phyloP scores from a whole-genome alignment of 2,113 vertebrate genomes.

The Bos javanicus region DNA sequence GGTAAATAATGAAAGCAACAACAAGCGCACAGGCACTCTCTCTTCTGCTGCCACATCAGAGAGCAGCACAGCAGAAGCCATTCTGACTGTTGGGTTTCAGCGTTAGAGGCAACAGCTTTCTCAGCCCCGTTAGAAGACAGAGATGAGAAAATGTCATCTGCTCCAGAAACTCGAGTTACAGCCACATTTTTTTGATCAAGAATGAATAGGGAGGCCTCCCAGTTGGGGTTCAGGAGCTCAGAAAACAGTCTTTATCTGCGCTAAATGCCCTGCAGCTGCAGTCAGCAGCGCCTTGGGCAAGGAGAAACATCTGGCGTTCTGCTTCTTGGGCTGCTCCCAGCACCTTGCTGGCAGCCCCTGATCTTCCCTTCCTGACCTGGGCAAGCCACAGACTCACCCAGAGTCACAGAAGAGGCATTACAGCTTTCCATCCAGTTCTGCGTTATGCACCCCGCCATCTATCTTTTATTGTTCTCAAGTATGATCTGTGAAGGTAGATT shows the following conservation, averaged over 20 bases:
- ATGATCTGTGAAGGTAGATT: not conserved
- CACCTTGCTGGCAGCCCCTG: too few species aligned
- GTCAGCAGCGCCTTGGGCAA: not conserved
- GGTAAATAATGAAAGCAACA: not conserved
- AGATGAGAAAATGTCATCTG: not conserved
- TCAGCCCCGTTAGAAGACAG: not conserved
- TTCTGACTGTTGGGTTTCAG: not conserved
- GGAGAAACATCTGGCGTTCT: not conserved
- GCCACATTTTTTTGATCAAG: constrained; percentile 17
- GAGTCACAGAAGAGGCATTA: not conserved
- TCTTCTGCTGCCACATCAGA: not conserved
- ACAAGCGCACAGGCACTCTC: rapidly evolving
- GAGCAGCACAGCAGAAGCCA: rapidly evolving
- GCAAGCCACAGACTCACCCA: not conserved
- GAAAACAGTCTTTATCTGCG: not conserved
- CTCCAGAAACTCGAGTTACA: not conserved
- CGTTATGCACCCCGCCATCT: rapidly evolving
- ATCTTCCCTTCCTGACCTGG: not conserved
- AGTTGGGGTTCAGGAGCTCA: not conserved
- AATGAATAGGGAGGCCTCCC: not conserved
- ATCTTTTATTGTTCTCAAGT: not conserved
- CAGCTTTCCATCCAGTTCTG: not conserved
- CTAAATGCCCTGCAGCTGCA: not conserved
- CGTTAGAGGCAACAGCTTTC: not conserved
- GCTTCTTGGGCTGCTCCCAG: not conserved